Conservation (phyloP, 2,797 vertebrate genomes). For the Anisognathus igniventris region DNA sequence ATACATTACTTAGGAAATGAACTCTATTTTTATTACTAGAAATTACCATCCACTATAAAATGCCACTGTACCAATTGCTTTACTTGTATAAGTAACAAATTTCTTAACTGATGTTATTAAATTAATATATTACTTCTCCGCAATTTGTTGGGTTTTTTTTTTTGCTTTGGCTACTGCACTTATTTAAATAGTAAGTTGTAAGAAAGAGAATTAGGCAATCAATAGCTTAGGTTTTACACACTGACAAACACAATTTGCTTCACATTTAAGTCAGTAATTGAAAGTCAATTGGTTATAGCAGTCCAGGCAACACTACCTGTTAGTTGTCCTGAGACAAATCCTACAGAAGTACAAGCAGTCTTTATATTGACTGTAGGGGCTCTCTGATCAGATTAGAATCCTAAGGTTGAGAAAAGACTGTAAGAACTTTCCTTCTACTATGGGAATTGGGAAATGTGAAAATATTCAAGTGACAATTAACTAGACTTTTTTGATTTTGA, state of each 20-base stretch:
- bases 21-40: conserved; percentile 74
- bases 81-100: conserved; percentile 68
- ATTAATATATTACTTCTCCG: conserved; percentile 63
- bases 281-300: conserved; percentile 4
- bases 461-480: neutral
- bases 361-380: neutral
- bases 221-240: neutral
- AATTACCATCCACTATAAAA: conserved; percentile 72
- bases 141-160: conserved; percentile 13
- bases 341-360: neutral
- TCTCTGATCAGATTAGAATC: neutral
- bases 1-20: conserved; percentile 73
- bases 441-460: neutral
- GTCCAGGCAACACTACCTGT: neutral
- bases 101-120: conserved; percentile 69
- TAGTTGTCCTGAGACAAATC: neutral
- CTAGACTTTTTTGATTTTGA: neutral
- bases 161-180: neutral
- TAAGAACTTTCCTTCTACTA: neutral
- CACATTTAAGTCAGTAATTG: conserved; percentile 18
- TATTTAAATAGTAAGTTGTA: conserved; percentile 1
- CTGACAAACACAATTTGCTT: conserved; percentile 16
- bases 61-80: conserved; percentile 68
- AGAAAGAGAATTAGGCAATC: conserved; percentile 7
- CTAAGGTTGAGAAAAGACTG: neutral